phyloP scores from a whole-genome alignment of 2,888 invertebrate species.

The Drosophila buzzatii region DNA sequence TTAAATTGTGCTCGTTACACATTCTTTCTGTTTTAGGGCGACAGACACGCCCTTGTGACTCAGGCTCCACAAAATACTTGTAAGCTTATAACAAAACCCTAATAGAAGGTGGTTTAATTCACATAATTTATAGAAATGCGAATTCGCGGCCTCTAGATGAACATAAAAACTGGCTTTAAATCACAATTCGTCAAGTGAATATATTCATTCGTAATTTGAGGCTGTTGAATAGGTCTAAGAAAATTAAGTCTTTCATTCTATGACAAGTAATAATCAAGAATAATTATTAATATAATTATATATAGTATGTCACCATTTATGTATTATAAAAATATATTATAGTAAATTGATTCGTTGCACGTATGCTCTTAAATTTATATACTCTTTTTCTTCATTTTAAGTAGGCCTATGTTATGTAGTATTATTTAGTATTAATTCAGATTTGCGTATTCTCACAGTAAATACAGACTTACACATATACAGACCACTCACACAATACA shows the following conservation, averaged over 20 bases:
- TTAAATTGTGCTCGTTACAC: constrained; percentile 76
- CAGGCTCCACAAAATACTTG: constrained; percentile 16
- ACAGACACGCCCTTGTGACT: constrained; percentile 11
- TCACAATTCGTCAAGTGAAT: constrained; percentile 9
- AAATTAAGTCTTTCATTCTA: not conserved
- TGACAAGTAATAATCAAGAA: no score
- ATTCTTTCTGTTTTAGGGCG: constrained; percentile 11
- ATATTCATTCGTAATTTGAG: constrained; percentile 2
- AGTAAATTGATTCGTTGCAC: not conserved
- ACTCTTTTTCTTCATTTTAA: not conserved
- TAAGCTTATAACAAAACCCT: constrained; percentile 25
- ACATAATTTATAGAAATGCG: constrained; percentile 27
- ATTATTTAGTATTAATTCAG: not conserved
- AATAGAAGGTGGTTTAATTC: constrained; percentile 39
- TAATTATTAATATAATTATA: no score
- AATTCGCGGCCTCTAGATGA: constrained; percentile 12
- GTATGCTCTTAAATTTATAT: not conserved
- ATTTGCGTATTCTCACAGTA: not conserved
- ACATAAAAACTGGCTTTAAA: constrained; percentile 18
- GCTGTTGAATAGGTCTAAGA: not conserved
- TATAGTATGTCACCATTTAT: no score
- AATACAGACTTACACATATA: not conserved
- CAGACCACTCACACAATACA: constrained; percentile 1
- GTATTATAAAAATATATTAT: no score
- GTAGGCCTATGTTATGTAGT: not conserved